These are phyloP conservation scores for Arizona elegans DNA, from an alignment of 2,113 vertebrate species.

Conservation along the genomic window DNA sequence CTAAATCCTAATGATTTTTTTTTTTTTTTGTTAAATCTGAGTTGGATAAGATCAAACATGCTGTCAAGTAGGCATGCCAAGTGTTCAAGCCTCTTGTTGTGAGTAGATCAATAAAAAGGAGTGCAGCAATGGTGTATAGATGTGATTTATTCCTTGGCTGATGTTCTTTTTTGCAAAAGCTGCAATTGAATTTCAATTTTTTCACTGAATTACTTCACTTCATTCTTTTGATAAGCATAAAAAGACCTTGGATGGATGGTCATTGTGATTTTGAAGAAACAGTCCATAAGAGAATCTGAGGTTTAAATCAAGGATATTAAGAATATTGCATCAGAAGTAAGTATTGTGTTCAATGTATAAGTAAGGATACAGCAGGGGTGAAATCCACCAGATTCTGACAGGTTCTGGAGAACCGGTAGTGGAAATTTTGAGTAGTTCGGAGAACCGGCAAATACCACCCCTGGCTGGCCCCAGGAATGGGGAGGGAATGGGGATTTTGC, in stretches of 20 bases:
- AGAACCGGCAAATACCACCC: too few species aligned
- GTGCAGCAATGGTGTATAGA: constrained; percentile 40
- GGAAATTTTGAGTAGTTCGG: too few species aligned
- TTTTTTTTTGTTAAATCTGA: background rate
- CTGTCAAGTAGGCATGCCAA: constrained; percentile 18
- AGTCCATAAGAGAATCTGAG: constrained; percentile 9
- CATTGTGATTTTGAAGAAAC: constrained; percentile 37
- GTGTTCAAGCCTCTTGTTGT: constrained; percentile 27
- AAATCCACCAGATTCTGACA: too few species aligned
- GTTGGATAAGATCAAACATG: background rate
- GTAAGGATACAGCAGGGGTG: background rate
- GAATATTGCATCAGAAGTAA: background rate
- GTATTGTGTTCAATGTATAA: background rate
- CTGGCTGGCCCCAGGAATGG: too few species aligned
- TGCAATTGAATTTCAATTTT: constrained; percentile 50
- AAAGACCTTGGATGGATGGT: constrained; percentile 37
- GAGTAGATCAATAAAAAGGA: constrained; percentile 26
- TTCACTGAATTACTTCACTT: constrained; percentile 47
- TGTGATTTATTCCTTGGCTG: constrained; percentile 48
- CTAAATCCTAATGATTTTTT: background rate
- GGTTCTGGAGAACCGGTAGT: too few species aligned
- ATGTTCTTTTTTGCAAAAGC: constrained; percentile 43
- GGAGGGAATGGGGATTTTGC: too few species aligned
- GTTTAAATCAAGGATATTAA: background rate
- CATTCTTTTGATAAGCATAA: constrained; percentile 37